Evolutionary conservation across 2,797 vertebrate species (phyloP), one percentile per base, ranked within the genome.

Genomic region (Rhinichthys osculus): DNA sequence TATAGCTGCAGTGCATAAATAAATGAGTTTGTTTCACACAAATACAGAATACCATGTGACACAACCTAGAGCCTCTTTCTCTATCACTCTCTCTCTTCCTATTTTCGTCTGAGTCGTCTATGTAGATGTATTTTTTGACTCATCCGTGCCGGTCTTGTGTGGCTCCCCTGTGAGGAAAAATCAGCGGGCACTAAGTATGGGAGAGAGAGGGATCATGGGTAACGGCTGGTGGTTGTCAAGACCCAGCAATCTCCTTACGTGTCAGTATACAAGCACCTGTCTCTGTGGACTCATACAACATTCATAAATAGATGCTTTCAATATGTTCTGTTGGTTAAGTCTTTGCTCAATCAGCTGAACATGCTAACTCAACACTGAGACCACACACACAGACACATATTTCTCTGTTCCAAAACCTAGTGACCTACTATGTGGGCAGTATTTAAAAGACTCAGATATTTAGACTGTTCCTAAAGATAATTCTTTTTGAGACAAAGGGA

Each of bases 101-200:
- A 78, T 78, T 78, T 78, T 42, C 3, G 76, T 62, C 35, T 27
- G 76, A 40, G 54, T 42, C 23, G 76, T 78, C 38, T 62, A 62
- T 27, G 54, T 62, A 62, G 23, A 62, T 78, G 76, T 78, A 62
- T 78, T 78, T 78, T 42, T 62, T 78, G 35, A 78, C 54, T 78
- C 76, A 42, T 42, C 54, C 8, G 4, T 78, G 21, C 54, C 23
- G 13, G 54, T 62, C 76, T 78, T 62, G 38, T 42, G 54, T 62
- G 52, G 76, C 76, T 62, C 76, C 76, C 23, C 76, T 78, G 54
- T 78, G 23, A 62, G 35, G 76, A 62, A 62, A 62, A 62, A 42
- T 62, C 76, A 78, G 23, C 0, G 1, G 54, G 35, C 54, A 78
- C 76, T 62, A 82, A 82, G 66, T 52, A 70, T 54, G 59, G 50